phyloP scores from a whole-genome alignment of 2,797 vertebrate genomes.

The Thripadectes ignobilis region DNA sequence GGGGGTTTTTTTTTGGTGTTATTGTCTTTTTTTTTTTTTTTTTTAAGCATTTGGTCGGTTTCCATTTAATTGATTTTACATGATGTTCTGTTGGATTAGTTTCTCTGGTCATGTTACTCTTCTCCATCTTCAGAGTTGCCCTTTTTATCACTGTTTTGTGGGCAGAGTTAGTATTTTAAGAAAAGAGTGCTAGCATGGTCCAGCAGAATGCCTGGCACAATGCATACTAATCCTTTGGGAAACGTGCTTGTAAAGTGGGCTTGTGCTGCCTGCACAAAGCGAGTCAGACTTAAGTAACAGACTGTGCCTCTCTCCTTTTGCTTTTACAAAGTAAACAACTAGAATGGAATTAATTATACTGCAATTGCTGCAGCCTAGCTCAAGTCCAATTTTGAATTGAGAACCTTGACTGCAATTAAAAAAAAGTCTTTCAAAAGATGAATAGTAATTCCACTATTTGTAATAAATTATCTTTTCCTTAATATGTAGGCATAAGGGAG shows the following conservation, averaged over 20 bases:
- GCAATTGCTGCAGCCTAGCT: neutral
- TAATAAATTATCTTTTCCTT: conserved; percentile 1
- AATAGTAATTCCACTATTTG: neutral
- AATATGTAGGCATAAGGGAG: neutral
- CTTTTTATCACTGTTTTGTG: neutral
- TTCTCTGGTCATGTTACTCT: neutral
- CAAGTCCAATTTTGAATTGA: conserved; percentile 22
- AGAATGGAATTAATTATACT: conserved; percentile 16
- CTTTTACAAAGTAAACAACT: conserved; percentile 1
- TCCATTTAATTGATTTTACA: neutral
- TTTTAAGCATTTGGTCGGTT: neutral
- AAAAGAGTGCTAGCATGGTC: neutral
- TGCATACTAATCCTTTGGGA: neutral
- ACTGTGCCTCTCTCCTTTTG: neutral
- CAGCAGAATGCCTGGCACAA: neutral
- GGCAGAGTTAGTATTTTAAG: neutral
- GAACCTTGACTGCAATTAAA: conserved; percentile 28
- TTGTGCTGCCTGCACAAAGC: neutral
- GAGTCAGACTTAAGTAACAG: neutral
- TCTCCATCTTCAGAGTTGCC: neutral
- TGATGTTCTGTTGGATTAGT: neutral
- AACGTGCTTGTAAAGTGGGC: neutral
- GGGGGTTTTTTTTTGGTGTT: too few species aligned
- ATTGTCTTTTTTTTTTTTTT: neutral
- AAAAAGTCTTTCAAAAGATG: neutral